Base-by-base conservation (phyloP, 2,113 vertebrate genomes). In the Rostratula benghalensis region DNA sequence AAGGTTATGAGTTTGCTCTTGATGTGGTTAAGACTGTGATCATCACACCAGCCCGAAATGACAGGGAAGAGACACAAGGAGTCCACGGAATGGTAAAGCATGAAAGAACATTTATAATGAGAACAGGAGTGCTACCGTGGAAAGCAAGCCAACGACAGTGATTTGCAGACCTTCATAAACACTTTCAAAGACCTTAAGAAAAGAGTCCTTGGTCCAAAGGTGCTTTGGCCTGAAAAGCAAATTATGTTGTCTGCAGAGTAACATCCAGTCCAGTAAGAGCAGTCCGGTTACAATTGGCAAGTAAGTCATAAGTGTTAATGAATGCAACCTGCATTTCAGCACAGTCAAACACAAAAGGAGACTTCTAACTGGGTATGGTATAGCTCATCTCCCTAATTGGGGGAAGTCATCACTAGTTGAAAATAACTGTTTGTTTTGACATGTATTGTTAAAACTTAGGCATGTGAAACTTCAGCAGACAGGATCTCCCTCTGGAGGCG, bases 401-500 rank as follows among this genome's bases (percentile, higher is more conserved):
- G 35, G 64, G 51, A 74, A 67, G 46, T 7, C 56, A 74, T 37
- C 28, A 51, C 31, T 41, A 63, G 68, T 27, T 83, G 33, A 92
- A 97, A 96, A 89, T 21, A 93, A 70, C 78, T 48, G 33, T 81
- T 90, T 90, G 71, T 67, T 95, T 93, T 87, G 46, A 81, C 43
- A 56, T 22, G 25, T 24, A 41, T 51, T 90, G 50, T 89, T 92
- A 81, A 89, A 94, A 81, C 37, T 89, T 77, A 83, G 31, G 59
- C 60, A 50, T 46, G 79, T 77, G 79, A 81, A 92, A 77, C 83
- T 90, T 77, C 77, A 70, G 76, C 76, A 94, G 93, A 51, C 75
- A 90, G 79, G 79, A 83, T 94, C 93, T 95, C 94, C 90, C 93
- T 87, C 88, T 95, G 92, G 86, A 95, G 93, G 71, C n/a, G 0